Base-by-base conservation (phyloP, 2,113 vertebrate genomes). In the Parus major region DNA sequence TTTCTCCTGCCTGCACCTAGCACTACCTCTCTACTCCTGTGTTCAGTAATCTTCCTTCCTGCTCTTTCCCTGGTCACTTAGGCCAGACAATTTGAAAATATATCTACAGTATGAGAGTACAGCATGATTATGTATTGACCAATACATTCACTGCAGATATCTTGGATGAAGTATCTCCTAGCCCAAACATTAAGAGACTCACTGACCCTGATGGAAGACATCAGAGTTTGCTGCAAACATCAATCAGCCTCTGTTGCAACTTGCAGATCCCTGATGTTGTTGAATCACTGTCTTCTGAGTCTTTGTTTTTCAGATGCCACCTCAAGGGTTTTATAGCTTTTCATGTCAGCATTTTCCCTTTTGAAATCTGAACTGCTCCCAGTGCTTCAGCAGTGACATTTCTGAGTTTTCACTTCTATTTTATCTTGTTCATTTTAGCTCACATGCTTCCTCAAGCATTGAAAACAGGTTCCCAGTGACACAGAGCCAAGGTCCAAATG, bases 31-130 rank as follows among this genome's bases (percentile, higher is more conserved):
- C 29, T 76, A 5, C 13, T 64, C 25, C 22, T 4, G 1, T 24
- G 6, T n/a, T 53, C 46, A 46, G 44, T 36, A 36, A 29, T 12
- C 11, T 5, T 88, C 25, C 33, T 46, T 78, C 10, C 18, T 2
- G 0, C 22, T 76, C 21, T 68, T 88, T 66, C 14, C 15, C 15
- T 49, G 36, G 12, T 85, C 61, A 64, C 8, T 52, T 66, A 60
- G 16, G 8, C 36, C 35, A 82, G 33, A 25, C 1, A 11, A 53
- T 80, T 65, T 33, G 41, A 86, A 85, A 90, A 69, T 46, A 39
- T 0, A 9, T 0, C 0, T 61, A 35, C 7, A 36, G 6, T 9
- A 17, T 53, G 23, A 41, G 12, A 72, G 39, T 27, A 22, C 12
- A 63, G 15, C 35, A 36, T 52, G 22, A 63, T 47, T 66, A 20